phyloP scores from a whole-genome alignment of 2,888 invertebrate genomes.

The Geophilus truncorum region DNA sequence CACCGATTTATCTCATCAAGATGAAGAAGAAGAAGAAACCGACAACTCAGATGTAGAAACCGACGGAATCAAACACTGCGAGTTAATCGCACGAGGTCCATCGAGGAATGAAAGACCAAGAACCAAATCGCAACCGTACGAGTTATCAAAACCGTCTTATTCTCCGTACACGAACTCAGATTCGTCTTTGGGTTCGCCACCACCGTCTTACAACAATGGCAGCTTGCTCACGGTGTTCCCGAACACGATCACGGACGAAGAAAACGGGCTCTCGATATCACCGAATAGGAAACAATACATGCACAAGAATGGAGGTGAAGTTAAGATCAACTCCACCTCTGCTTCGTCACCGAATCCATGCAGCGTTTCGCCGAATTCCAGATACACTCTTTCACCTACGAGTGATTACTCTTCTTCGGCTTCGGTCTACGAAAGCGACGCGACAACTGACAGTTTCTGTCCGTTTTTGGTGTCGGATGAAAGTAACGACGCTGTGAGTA shows the following conservation, averaged over 20 bases:
- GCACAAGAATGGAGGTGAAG: conserved; percentile 15
- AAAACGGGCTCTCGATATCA: background rate
- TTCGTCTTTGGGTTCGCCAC: background rate
- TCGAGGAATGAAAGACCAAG: background rate
- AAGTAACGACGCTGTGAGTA: background rate
- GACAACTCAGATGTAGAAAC: background rate
- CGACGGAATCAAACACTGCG: background rate
- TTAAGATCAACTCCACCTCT: background rate
- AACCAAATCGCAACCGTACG: background rate
- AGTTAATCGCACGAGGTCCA: background rate
- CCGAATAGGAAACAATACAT: background rate
- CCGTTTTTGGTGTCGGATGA: background rate
- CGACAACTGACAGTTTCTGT: background rate
- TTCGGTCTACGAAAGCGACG: background rate
- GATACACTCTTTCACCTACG: background rate
- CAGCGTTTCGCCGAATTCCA: background rate
- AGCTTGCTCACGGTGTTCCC: background rate
- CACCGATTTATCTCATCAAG: background rate
- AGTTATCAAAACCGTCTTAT: background rate
- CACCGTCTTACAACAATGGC: background rate
- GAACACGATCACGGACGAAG: background rate
- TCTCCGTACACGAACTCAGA: background rate
- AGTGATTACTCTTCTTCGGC: too few relatives aligned
- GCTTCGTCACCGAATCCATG: too few relatives aligned
- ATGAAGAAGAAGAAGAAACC: background rate